phyloP scores from a whole-genome alignment of 92 coral and sea anemone species.

The Heteractis magnifica region DNA sequence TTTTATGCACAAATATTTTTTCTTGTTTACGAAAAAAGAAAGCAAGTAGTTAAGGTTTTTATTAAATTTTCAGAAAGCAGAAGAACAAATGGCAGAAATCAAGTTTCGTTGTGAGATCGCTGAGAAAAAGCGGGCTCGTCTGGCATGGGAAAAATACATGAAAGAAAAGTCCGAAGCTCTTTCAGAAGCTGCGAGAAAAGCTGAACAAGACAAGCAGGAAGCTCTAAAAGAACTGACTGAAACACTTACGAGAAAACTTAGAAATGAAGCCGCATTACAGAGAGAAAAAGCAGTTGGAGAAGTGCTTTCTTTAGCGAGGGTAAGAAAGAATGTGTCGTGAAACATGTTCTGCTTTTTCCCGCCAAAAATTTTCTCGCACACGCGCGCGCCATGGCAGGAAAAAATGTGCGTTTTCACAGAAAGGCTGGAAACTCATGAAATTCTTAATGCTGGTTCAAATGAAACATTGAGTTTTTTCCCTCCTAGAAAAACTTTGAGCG shows the following conservation, averaged over 20 bases:
- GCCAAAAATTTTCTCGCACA: neutral
- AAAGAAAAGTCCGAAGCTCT: conserved; percentile 73
- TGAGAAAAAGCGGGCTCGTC: conserved; percentile 87
- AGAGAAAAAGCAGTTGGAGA: conserved; percentile 75
- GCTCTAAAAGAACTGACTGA: conserved; percentile 71
- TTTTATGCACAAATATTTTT: too few relatives aligned
- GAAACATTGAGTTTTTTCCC: neutral
- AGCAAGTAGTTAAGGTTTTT: neutral
- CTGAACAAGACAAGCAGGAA: conserved; percentile 67
- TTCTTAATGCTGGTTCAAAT: neutral
- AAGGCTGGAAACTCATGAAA: neutral
- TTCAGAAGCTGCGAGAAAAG: conserved; percentile 66
- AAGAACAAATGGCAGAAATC: conserved; percentile 84
- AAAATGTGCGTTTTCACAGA: neutral
- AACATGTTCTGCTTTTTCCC: neutral
- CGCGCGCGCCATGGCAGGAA: too few relatives aligned
- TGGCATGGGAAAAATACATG: conserved; percentile 70
- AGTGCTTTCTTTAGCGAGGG: conserved; percentile 75
- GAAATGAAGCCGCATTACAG: conserved; percentile 75
- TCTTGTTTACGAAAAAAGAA: neutral
- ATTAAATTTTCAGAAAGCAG: conserved; percentile 63
- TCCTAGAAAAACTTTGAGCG: conserved; percentile 75
- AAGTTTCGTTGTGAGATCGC: conserved; percentile 93
- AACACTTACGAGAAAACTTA: conserved; percentile 57
- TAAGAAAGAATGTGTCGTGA: conserved; percentile 14